These are phyloP conservation scores for Luffia ferchaultella DNA, from an alignment of 2,888 invertebrate genomes.

Conservation along the genomic window DNA sequence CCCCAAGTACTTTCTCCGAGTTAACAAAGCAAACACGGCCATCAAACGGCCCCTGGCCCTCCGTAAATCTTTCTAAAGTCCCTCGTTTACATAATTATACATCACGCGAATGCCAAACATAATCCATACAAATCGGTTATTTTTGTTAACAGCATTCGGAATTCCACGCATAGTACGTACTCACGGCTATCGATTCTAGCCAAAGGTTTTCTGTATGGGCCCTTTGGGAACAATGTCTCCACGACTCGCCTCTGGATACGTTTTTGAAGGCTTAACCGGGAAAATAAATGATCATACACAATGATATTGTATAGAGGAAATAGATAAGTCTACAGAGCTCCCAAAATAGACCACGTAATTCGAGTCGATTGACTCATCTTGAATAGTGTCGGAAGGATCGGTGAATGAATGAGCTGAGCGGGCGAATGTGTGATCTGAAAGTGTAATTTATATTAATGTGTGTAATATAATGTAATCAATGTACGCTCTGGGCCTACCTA, in stretches of 20 bases:
- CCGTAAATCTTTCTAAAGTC: neutral
- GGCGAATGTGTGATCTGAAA: too few relatives aligned
- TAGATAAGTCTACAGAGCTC: too few relatives aligned
- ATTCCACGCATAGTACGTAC: constrained; percentile 23
- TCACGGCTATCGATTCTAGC: constrained; percentile 18
- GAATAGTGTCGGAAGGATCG: too few relatives aligned
- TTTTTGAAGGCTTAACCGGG: neutral
- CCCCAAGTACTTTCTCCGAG: neutral
- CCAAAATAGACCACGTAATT: too few relatives aligned
- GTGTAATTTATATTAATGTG: too few relatives aligned
- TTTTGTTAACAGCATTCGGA: constrained; percentile 24
- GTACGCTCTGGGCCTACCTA: too few relatives aligned
- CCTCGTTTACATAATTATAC: neutral
- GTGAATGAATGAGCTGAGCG: too few relatives aligned
- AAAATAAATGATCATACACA: too few relatives aligned
- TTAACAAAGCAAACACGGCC: neutral
- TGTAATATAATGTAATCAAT: too few relatives aligned
- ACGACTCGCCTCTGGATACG: neutral
- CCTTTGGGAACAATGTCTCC: neutral
- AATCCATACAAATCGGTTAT: constrained; percentile 28
- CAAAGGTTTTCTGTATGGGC: constrained; percentile 2
- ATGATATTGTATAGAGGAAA: too few relatives aligned
- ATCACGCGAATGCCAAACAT: constrained; percentile 8
- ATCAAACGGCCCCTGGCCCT: neutral
- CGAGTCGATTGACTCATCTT: too few relatives aligned